Percentiles rank a stretch among this genome's conserved stretches.
Conservation (phyloP, 1,140 invertebrate species). For the Drosophila tsacasi region DNA sequence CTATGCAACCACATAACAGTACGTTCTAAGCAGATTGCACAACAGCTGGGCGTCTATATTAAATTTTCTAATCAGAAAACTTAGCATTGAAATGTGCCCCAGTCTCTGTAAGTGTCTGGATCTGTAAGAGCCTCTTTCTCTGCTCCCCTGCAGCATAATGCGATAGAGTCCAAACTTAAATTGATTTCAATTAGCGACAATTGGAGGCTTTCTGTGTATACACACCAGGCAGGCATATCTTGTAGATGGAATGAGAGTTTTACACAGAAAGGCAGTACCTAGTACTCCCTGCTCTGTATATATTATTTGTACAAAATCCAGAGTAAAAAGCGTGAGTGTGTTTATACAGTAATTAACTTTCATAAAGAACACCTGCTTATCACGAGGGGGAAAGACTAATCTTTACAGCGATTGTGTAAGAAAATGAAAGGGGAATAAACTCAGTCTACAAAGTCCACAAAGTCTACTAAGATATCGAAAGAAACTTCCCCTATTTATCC, state of each 20-base stretch:
- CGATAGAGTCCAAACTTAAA: slow-evolving; percentile 63
- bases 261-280: slow-evolving; percentile 1
- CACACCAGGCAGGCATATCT: slow-evolving; percentile 15
- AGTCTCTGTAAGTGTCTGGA: not conserved
- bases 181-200: slow-evolving; percentile 75
- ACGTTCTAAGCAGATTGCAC: slow-evolving; percentile 31
- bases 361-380: slow-evolving; percentile 38
- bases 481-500: not conserved
- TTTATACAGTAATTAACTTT: slow-evolving; percentile 32
- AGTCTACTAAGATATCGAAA: not conserved
- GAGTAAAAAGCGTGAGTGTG: not conserved
- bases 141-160: slow-evolving; percentile 23
- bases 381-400: slow-evolving; percentile 32
- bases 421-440: not conserved
- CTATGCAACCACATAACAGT: slow-evolving; percentile 5
- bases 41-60: slow-evolving; percentile 28
- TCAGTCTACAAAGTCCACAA: not conserved
- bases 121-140: not conserved
- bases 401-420: slow-evolving; percentile 11
- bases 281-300: not conserved
- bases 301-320: not conserved
- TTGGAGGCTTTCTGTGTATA: slow-evolving; percentile 26
- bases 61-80: slow-evolving; percentile 54
- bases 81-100: slow-evolving; percentile 55
- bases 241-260: slow-evolving; percentile 8